phyloP scores from a whole-genome alignment of 2,888 invertebrate genomes.

The Agriopis marginaria region DNA sequence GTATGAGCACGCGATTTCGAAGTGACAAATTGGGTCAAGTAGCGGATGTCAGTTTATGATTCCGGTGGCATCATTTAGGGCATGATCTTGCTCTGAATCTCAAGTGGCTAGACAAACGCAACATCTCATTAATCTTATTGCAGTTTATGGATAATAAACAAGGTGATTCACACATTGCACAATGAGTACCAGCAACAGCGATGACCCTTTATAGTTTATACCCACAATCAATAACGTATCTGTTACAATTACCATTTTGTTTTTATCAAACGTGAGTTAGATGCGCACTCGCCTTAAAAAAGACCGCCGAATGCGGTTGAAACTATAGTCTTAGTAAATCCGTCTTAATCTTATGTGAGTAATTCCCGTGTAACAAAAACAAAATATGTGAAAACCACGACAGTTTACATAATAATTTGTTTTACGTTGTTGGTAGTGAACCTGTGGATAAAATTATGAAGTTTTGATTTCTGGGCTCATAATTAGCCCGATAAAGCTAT shows the following conservation, averaged over 20 bases:
- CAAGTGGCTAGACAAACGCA: conserved; percentile 23
- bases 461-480: too few species aligned
- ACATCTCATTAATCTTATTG: conserved; percentile 15
- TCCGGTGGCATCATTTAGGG: conserved; percentile 34
- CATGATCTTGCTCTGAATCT: conserved; percentile 27
- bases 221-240: neutral
- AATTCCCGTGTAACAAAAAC: too few species aligned
- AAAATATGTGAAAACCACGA: too few species aligned
- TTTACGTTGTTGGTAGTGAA: too few species aligned
- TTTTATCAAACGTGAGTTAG: too few species aligned
- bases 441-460: too few species aligned
- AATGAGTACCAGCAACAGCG: neutral
- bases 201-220: neutral
- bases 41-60: conserved; percentile 36
- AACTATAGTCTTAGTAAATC: too few species aligned
- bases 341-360: too few species aligned
- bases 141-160: conserved; percentile 11
- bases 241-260: neutral
- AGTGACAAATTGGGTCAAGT: conserved; percentile 45
- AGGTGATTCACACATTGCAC: neutral
- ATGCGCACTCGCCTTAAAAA: too few species aligned
- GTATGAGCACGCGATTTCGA: conserved; percentile 41
- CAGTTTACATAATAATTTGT: too few species aligned
- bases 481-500: too few species aligned
- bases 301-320: too few species aligned